Conservation (phyloP, 2,113 vertebrate species). For the Halcyon senegalensis region DNA sequence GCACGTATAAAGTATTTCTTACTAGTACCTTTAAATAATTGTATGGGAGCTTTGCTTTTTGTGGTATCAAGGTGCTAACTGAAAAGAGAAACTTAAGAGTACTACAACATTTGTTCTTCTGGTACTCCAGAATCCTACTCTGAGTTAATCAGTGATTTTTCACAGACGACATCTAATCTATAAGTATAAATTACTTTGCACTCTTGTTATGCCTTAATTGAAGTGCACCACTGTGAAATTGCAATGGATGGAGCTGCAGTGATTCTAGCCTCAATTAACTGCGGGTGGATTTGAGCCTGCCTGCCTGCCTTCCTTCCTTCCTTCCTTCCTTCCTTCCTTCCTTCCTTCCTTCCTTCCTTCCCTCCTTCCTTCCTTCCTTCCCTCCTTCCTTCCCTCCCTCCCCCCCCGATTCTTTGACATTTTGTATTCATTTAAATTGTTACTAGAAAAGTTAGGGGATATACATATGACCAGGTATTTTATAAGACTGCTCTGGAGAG, state of each 20-base stretch:
- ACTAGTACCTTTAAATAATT: constrained; percentile 27
- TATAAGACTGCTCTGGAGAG: constrained; percentile 15
- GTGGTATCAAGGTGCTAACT: constrained; percentile 49
- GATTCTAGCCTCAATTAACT: constrained; percentile 76
- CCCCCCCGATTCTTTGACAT: constrained; percentile 70
- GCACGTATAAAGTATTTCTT: neutral
- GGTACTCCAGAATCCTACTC: constrained; percentile 66
- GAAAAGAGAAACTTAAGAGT: neutral
- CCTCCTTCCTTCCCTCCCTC: too few species aligned
- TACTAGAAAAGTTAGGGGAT: constrained; percentile 42
- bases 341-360: too few species aligned
- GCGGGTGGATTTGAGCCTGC: constrained; percentile 56
- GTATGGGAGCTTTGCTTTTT: constrained; percentile 65
- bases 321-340: neutral
- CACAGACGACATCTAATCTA: constrained; percentile 81
- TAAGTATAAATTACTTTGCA: constrained; percentile 83
- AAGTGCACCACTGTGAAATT: constrained; percentile 81
- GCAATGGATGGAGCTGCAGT: constrained; percentile 69
- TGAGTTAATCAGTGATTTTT: constrained; percentile 81
- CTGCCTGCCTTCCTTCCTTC: constrained; percentile 3
- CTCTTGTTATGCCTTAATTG: constrained; percentile 84
- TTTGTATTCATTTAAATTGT: constrained; percentile 74
- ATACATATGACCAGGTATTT: constrained; percentile 3
- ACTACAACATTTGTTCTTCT: constrained; percentile 64
- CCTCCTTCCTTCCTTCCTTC: too few species aligned